These are phyloP conservation scores for Fistularia tabacaria DNA, from an alignment of 2,797 vertebrate genomes.

Conservation along the genomic window DNA sequence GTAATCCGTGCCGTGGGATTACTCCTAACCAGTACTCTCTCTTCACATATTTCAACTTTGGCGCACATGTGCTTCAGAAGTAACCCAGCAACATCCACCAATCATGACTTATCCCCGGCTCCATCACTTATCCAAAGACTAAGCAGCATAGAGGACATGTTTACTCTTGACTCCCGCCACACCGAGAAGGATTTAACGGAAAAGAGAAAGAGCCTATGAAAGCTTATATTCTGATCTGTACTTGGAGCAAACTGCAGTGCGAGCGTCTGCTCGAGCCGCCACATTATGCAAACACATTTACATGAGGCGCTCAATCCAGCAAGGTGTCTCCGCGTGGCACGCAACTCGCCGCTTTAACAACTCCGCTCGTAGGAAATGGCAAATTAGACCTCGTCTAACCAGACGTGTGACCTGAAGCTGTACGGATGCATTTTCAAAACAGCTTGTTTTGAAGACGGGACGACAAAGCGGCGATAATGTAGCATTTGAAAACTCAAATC, in stretches of 20 bases:
- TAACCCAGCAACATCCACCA: slow-evolving; percentile 39
- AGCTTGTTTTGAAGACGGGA: not conserved
- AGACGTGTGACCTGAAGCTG: slow-evolving; percentile 6
- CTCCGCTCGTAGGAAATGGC: too few species aligned
- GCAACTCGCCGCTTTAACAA: too few species aligned
- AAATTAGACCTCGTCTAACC: not conserved
- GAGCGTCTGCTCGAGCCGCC: not conserved
- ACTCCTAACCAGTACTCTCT: slow-evolving; percentile 47
- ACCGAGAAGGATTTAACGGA: slow-evolving; percentile 44
- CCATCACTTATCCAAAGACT: slow-evolving; percentile 51
- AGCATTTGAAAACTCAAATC: not conserved
- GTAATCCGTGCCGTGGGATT: slow-evolving; percentile 66
- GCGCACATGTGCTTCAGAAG: slow-evolving; percentile 48
- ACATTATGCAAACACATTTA: slow-evolving; percentile 15
- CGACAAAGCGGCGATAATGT: not conserved
- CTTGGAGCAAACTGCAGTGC: slow-evolving; percentile 11
- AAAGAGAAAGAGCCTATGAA: slow-evolving; percentile 39
- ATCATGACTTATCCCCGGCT: slow-evolving; percentile 29
- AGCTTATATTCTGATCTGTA: slow-evolving; percentile 38
- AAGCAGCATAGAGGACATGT: slow-evolving; percentile 34
- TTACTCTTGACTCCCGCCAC: slow-evolving; percentile 42
- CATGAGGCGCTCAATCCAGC: slow-evolving; percentile 3
- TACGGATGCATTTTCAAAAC: slow-evolving; percentile 10
- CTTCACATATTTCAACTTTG: slow-evolving; percentile 52
- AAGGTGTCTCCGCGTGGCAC: not conserved